These are phyloP conservation scores for Lepidurus packardi DNA, from an alignment of 1,140 invertebrate species.

Conservation along the genomic window DNA sequence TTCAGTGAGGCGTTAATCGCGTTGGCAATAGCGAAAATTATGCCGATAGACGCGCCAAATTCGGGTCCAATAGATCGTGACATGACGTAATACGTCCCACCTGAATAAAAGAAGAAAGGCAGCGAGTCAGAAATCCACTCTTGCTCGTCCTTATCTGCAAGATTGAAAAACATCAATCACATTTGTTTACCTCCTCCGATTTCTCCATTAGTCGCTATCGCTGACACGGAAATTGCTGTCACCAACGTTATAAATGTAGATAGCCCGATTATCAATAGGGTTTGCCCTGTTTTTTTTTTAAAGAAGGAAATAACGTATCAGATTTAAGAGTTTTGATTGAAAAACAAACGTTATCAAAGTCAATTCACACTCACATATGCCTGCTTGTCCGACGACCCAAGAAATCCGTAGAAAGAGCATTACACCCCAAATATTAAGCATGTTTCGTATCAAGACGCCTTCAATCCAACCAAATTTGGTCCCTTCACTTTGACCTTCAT, in stretches of 20 bases:
- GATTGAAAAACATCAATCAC: background rate
- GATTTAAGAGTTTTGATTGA: background rate
- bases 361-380: slow-evolving; percentile 51
- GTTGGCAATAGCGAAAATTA: slow-evolving; percentile 60
- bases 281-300: slow-evolving; percentile 28
- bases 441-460: slow-evolving; percentile 61
- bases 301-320: background rate
- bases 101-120: slow-evolving; percentile 41
- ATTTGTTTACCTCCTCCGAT: slow-evolving; percentile 82
- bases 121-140: background rate
- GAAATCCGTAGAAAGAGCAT: slow-evolving; percentile 77
- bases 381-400: slow-evolving; percentile 78
- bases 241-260: slow-evolving; percentile 86
- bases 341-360: background rate
- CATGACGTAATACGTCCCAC: slow-evolving; percentile 59
- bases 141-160: background rate
- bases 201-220: slow-evolving; percentile 97
- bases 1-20: slow-evolving; percentile 59
- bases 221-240: slow-evolving; percentile 91
- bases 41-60: slow-evolving; percentile 59
- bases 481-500: slow-evolving; percentile 37
- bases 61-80: slow-evolving; percentile 59
- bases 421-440: slow-evolving; percentile 67
- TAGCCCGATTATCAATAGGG: slow-evolving; percentile 73
- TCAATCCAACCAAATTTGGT: slow-evolving; percentile 89